phyloP scores from a whole-genome alignment of 2,888 invertebrate species.

The Harpagoxenus sublaevis region DNA sequence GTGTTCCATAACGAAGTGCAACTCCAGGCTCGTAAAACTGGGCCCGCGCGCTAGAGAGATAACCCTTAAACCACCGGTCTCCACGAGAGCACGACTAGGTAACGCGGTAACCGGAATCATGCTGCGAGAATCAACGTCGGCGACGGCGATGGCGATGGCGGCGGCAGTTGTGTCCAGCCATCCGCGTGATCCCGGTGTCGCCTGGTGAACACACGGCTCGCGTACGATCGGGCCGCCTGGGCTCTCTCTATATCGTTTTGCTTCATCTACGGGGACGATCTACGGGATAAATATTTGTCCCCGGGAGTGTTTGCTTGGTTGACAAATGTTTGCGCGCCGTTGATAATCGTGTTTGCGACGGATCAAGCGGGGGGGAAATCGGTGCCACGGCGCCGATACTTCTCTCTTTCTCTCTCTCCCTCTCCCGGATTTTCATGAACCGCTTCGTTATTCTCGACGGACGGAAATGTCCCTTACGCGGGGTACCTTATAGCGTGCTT shows the following conservation, averaged over 20 bases:
- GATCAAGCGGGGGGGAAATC: conserved; percentile 52
- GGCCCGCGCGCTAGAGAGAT: conserved; percentile 65
- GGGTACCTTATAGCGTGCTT: conserved; percentile 38
- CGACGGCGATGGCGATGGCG: conserved; percentile 36
- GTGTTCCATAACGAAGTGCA: conserved; percentile 32
- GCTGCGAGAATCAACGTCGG: conserved; percentile 71
- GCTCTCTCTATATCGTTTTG: conserved; percentile 49
- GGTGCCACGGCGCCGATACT: conserved; percentile 49
- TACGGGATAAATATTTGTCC: conserved; percentile 53
- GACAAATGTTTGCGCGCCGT: conserved; percentile 56
- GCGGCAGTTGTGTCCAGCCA: conserved; percentile 38
- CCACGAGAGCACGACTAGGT: conserved; percentile 69
- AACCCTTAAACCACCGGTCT: conserved; percentile 71
- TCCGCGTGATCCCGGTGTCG: conserved; percentile 51
- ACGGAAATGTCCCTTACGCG: conserved; percentile 28
- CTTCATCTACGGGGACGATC: conserved; percentile 52
- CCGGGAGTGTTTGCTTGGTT: conserved; percentile 55
- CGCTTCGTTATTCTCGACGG: conserved; percentile 40
- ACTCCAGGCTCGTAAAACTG: conserved; percentile 58
- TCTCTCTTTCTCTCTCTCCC: conserved; percentile 36
- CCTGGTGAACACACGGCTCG: conserved; percentile 35
- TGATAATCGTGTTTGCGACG: conserved; percentile 56
- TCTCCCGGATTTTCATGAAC: conserved; percentile 37
- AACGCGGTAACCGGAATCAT: conserved; percentile 74
- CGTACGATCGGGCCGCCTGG: conserved; percentile 32